Percentiles rank a stretch among this genome's conserved stretches.
Conservation (phyloP, 2,888 invertebrate genomes). For the Nasonovia ribisnigri region DNA sequence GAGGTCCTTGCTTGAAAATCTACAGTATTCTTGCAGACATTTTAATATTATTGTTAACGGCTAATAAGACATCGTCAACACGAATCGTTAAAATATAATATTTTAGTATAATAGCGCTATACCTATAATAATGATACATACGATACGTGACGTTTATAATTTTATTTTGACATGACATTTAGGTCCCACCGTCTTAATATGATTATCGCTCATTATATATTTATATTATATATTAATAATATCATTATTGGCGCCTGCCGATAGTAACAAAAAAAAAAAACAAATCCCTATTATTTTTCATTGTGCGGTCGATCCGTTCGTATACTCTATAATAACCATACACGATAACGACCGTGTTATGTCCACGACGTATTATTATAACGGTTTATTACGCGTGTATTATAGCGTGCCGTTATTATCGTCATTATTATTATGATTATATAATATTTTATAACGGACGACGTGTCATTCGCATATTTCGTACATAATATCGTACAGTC, state of each 20-base stretch:
- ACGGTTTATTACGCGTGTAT: not conserved
- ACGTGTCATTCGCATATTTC: not conserved
- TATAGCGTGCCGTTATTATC: not conserved
- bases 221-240: not conserved
- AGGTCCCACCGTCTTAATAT: not conserved
- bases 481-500: not conserved
- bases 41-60: not conserved
- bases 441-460: not conserved
- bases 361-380: not conserved
- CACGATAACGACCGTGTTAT: not conserved
- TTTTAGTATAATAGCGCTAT: not conserved
- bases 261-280: not conserved
- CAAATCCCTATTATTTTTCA: not conserved
- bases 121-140: not conserved
- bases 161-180: not conserved
- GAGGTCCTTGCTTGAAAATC: not conserved
- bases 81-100: not conserved
- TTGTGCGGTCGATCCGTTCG: not conserved
- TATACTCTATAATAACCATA: not conserved
- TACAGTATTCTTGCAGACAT: not conserved
- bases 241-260: not conserved
- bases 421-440: not conserved
- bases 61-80: not conserved
- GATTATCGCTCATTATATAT: not conserved
- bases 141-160: not conserved